Base-by-base conservation (phyloP, 2,113 vertebrate species). In the Prinia subflava region DNA sequence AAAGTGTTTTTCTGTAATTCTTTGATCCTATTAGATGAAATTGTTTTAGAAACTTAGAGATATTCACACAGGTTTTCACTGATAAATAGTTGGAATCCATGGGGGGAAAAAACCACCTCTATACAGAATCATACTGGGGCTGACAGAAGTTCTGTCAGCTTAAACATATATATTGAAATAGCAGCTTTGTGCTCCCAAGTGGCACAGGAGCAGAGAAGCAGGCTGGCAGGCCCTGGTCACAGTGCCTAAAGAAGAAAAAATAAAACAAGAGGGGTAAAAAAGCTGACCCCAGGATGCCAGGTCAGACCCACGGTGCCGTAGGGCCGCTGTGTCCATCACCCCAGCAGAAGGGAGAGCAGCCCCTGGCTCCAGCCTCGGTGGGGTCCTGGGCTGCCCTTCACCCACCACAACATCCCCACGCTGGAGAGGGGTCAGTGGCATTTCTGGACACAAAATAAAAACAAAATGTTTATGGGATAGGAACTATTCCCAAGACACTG, bases 331-430 rank as follows among this genome's bases (percentile, higher is more conserved):
- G 49, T 35, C 1, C 0, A 13, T 35, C 33, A 15, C 33, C 37
- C 39, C 20, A 19, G 20, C 24, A 6, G 15, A 35, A 55, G 20
- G 39, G 30, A 30, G 7, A 35, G 15, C 6, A 55, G 39, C 20
- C 12, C 20, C 15, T 35, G 25, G 25, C 25, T 7, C 20, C 13
- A 35, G 0, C 7, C 0, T 10, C 62, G 1, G 0, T n/a, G 23
- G 44, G 57, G 33, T 39, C 46, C 57, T 19, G 3, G 35, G 30
- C 22, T 0, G 0, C 22, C 22, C 28, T 33, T 49, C 22, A 6
- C 3, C 35, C 28, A 14, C 41, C 0, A 0, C 0, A 0, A n/a
- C 49, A 41, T 28, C 41, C 23, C 28, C 0, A 0, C 33, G 15
- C 18, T 41, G 44, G 35, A 23, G 1, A 2, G 6, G 17, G 5